phyloP scores from a whole-genome alignment of 2,113 vertebrate genomes.

The Cyanoramphus novaezelandiae region DNA sequence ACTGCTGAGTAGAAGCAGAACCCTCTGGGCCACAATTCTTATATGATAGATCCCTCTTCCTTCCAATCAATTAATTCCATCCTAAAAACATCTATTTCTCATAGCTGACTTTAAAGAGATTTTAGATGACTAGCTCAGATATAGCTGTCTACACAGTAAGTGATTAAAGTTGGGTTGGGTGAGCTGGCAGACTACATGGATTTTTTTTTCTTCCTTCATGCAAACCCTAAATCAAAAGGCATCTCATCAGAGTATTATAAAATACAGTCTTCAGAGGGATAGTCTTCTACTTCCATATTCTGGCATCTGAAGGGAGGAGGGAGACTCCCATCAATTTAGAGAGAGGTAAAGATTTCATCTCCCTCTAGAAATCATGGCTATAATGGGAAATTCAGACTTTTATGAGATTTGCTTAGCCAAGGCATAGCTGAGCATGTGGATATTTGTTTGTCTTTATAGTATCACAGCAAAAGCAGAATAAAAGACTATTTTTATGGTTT shows the following conservation, averaged over 20 bases:
- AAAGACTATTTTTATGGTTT: not conserved
- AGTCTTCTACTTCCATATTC: constrained; percentile 21
- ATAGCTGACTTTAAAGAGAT: constrained; percentile 63
- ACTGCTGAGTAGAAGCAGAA: not conserved
- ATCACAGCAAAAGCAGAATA: not conserved
- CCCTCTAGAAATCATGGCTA: constrained; percentile 37
- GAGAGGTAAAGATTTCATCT: constrained; percentile 56
- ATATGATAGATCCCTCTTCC: constrained; percentile 36
- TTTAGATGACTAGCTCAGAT: constrained; percentile 64
- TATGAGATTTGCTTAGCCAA: constrained; percentile 35
- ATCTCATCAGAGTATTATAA: constrained; percentile 53
- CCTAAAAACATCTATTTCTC: constrained; percentile 66
- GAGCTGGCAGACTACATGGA: constrained; percentile 36
- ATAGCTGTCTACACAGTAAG: constrained; percentile 52
- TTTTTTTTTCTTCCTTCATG: constrained; percentile 25
- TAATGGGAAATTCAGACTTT: constrained; percentile 45
- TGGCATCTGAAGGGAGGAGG: constrained; percentile 41
- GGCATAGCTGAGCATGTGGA: not conserved
- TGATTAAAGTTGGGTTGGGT: constrained; percentile 65
- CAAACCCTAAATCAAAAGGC: constrained; percentile 61
- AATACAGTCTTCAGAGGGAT: constrained; percentile 38
- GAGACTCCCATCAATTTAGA: constrained; percentile 55
- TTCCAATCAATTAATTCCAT: constrained; percentile 63
- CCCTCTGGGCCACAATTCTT: constrained; percentile 13
- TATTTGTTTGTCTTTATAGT: not conserved